These are phyloP conservation scores for Osmerus eperlanus DNA, from an alignment of 2,113 vertebrate genomes.

Conservation along the genomic window DNA sequence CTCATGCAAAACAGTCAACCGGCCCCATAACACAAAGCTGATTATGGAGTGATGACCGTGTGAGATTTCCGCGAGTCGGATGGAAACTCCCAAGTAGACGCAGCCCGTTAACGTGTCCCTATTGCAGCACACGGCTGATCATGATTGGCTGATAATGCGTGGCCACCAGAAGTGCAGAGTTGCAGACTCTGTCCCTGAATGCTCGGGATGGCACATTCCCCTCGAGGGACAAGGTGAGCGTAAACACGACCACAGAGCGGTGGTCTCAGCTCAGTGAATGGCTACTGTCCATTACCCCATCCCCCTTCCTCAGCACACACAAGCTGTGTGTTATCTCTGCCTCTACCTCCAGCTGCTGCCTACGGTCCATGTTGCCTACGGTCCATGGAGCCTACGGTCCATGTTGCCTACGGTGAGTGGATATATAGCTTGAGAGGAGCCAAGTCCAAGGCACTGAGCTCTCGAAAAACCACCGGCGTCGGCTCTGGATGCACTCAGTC, in stretches of 20 bases:
- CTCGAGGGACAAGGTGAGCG: too few relatives aligned
- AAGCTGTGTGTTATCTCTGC: not conserved
- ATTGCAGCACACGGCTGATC: not conserved
- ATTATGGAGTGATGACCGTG: not conserved
- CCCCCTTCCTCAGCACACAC: not conserved
- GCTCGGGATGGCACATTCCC: not conserved
- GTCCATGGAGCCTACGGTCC: constrained; percentile 4
- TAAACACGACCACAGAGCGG: too few relatives aligned
- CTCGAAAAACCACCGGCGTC: constrained; percentile 14
- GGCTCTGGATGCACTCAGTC: constrained; percentile 32
- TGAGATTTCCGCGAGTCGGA: not conserved
- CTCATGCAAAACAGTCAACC: not conserved
- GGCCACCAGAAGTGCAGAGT: not conserved
- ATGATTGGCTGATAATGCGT: too few relatives aligned
- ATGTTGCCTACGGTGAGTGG: not conserved
- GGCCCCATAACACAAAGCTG: not conserved
- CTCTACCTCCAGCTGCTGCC: not conserved
- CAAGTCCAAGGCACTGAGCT: not conserved
- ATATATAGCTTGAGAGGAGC: constrained; percentile 4
- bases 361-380: too few relatives aligned
- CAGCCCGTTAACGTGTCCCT: constrained; percentile 5
- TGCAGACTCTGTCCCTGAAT: not conserved
- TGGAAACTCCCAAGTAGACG: not conserved
- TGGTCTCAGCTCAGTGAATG: too few relatives aligned
- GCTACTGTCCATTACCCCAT: not conserved